phyloP scores from a whole-genome alignment of 1,140 invertebrate species.

The Drosophila kikkawai region DNA sequence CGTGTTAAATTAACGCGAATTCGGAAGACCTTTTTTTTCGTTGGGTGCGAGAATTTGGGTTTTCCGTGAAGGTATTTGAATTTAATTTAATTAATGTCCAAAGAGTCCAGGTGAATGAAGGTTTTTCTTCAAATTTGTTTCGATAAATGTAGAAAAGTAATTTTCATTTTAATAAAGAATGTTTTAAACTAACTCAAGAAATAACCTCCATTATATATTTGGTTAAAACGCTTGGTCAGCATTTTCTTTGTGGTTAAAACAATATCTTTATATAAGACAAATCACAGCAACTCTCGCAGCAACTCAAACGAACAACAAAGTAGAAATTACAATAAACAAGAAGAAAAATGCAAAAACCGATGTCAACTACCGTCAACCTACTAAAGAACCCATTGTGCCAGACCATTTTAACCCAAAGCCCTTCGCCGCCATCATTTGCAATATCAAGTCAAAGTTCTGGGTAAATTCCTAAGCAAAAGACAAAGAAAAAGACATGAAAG shows the following conservation, averaged over 20 bases:
- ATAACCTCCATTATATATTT: background rate
- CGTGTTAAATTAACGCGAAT: conserved; percentile 23
- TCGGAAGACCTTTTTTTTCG: conserved; percentile 1
- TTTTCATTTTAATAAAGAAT: background rate
- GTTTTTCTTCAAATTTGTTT: background rate
- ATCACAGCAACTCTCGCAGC: conserved; percentile 16
- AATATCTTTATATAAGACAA: conserved; percentile 17
- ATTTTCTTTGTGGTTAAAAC: background rate
- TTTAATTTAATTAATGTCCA: conserved; percentile 14
- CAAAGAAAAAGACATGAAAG: conserved; percentile 53
- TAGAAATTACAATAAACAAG: conserved; percentile 23
- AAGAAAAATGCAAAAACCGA: conserved; percentile 39
- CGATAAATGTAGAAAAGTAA: background rate
- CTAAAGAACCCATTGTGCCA: conserved; percentile 8
- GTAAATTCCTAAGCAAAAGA: conserved; percentile 56
- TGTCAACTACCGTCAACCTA: conserved; percentile 55
- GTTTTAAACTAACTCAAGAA: background rate
- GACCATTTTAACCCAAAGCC: conserved; percentile 18
- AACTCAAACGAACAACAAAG: conserved; percentile 39
- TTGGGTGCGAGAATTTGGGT: background rate
- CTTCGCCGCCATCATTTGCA: conserved; percentile 19
- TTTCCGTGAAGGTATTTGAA: conserved; percentile 7
- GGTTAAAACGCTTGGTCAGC: background rate
- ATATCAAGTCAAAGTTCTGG: conserved; percentile 49
- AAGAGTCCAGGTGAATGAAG: conserved; percentile 1